phyloP scores from a whole-genome alignment of 2,113 vertebrate genomes.

The Cochlearius cochlearius region DNA sequence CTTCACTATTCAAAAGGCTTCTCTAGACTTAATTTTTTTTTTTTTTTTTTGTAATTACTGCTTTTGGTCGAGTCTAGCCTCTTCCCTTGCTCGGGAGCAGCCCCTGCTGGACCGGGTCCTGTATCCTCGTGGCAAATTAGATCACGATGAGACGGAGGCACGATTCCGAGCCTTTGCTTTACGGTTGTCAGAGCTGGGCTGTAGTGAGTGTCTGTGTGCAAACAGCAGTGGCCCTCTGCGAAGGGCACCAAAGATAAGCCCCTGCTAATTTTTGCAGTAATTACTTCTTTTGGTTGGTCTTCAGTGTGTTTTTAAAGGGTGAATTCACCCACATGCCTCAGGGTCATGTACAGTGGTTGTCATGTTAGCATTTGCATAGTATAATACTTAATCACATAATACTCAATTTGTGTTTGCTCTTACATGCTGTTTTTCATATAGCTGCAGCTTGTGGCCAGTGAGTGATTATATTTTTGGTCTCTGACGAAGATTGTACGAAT shows the following conservation, averaged over 20 bases:
- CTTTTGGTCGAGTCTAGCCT: not conserved
- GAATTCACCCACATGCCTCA: not conserved
- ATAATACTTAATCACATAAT: not conserved
- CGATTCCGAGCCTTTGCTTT: not conserved
- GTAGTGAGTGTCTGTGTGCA: not conserved
- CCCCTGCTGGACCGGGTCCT: not conserved
- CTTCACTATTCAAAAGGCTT: not conserved
- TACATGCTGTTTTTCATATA: not conserved
- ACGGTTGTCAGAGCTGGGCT: not conserved
- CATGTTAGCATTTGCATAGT: not conserved
- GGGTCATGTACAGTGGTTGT: not conserved
- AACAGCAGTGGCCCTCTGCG: not conserved
- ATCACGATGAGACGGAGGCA: not conserved
- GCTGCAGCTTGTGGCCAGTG: not conserved
- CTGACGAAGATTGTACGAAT: not conserved
- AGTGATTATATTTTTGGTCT: not conserved
- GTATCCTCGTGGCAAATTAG: fast-evolving
- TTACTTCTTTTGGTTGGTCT: not conserved
- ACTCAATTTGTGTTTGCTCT: not conserved
- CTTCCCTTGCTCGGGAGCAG: not conserved
- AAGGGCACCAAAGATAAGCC: not conserved
- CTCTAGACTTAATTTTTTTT: not conserved
- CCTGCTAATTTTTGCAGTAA: not conserved
- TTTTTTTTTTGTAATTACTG: not conserved
- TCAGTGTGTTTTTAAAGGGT: not conserved